phyloP scores from a whole-genome alignment of 1,140 invertebrate species.

The Protaetia brevitarsis region DNA sequence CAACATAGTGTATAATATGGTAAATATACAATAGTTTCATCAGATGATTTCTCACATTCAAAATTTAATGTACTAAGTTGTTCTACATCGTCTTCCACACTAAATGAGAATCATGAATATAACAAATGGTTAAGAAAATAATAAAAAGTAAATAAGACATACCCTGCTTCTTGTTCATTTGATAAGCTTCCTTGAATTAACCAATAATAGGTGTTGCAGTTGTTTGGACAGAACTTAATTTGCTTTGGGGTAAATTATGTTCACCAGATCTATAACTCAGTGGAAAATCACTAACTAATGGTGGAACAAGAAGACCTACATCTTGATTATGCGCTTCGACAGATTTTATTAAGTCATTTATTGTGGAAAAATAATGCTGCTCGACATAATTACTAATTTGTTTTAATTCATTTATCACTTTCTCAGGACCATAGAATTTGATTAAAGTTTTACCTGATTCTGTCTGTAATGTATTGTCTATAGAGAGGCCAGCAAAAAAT shows the following conservation, averaged over 20 bases:
- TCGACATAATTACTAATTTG: conserved; percentile 36
- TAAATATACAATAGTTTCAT: background rate
- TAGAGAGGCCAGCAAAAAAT: background rate
- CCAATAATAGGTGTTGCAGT: conserved; percentile 42
- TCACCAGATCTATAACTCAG: conserved; percentile 38
- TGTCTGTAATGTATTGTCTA: conserved; percentile 38
- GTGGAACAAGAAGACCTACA: conserved; percentile 32
- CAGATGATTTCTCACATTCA: background rate
- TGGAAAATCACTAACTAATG: conserved; percentile 38
- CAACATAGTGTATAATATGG: background rate
- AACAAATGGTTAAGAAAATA: background rate
- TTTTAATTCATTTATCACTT: conserved; percentile 34
- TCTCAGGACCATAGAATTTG: conserved; percentile 34
- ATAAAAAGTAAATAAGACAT: background rate
- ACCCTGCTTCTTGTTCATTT: conserved; percentile 32
- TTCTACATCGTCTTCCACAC: background rate
- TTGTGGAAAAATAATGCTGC: conserved; percentile 26
- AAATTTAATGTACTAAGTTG: background rate
- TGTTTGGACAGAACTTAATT: conserved; percentile 25
- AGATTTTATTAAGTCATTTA: conserved; percentile 32
- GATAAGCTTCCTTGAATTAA: conserved; percentile 32
- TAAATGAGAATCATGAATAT: no score
- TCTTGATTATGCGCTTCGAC: background rate
- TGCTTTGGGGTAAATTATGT: background rate
- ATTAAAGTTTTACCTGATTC: conserved; percentile 36